Base-by-base conservation (phyloP, 2,797 vertebrate genomes). In the Leuciscus waleckii region DNA sequence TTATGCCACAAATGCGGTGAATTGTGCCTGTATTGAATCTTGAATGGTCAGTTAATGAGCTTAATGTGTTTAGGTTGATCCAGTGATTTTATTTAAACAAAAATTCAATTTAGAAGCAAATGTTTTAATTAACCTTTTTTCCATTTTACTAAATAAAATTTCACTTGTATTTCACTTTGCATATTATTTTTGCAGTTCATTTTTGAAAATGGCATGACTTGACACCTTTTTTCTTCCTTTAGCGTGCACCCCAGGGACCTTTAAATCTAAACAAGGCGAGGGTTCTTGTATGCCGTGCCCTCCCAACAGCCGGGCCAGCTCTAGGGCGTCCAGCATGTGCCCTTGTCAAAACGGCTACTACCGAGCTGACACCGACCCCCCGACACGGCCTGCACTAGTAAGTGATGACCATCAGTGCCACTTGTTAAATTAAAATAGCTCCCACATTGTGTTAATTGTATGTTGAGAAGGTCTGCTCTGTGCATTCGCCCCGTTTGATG, bases 261-360 rank as follows among this genome's bases (percentile, higher is more conserved):
- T 98, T 94, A 99, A 99, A 92, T 97, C 97, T 4, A 98, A 97
- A 92, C 98, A 98, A 46, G 98, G 98, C 0, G 97, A 98, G 88
- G 96, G 95, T 17, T 95, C 95, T 79, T 99, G 98, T 19, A 92
- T 93, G 37, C 95, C 95, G 26, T 99, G 98, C 71, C 98, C 98
- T 7, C 91, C 95, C 80, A 97, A 98, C 87, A 99, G 98, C 93
- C 96, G 96, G 63, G 96, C 97, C 85, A 96, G 94, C 68, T 95
- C 96, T 0, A 93, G 95, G 43, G 97, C 97, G 3, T 95, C 97
- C 85, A 96, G 85, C 7, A 92, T 98, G 86, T 99, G 98, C 91
- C 94, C 95, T 1, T 99, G 98, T 93, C 95, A 96, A 81, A 96
- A 77, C 0, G 95, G 97, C 75, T 99, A 96, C 94, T 97, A 97